Percentiles rank a stretch among this genome's conserved stretches.
Conservation (phyloP, 2,113 vertebrate genomes). For the Notarius lentiginosus region DNA sequence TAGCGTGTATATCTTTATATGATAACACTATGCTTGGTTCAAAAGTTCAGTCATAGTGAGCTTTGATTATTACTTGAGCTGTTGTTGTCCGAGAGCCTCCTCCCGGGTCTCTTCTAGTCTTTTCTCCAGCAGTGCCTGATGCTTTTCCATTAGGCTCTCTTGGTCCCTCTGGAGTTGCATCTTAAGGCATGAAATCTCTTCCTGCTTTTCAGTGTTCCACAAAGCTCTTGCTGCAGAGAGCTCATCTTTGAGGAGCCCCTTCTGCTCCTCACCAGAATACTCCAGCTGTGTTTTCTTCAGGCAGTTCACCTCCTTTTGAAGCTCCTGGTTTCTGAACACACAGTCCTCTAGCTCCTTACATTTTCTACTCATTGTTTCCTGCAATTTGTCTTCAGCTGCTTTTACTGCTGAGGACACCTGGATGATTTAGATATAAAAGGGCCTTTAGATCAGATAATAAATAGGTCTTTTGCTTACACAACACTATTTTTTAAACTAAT, state of each 20-base stretch:
- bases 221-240: conserved; percentile 79
- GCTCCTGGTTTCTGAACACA: conserved; percentile 66
- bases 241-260: conserved; percentile 81
- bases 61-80: conserved; percentile 56
- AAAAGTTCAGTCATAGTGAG: background rate
- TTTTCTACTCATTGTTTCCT: conserved; percentile 66
- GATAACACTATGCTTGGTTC: background rate
- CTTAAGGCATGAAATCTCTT: conserved; percentile 81
- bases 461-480: background rate
- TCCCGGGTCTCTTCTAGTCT: conserved; percentile 73
- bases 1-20: background rate
- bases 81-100: conserved; percentile 74
- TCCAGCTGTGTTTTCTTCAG: conserved; percentile 79
- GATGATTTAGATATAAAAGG: background rate
- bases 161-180: conserved; percentile 79
- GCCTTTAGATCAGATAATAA: background rate
- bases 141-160: conserved; percentile 78
- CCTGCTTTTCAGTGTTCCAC: conserved; percentile 88
- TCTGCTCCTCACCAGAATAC: conserved; percentile 74
- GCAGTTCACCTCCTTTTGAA: conserved; percentile 75
- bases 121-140: conserved; percentile 77
- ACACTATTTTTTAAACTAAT: background rate
- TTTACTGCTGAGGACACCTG: conserved; percentile 65
- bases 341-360: conserved; percentile 61
- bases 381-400: conserved; percentile 79